A percentile compares a stretch with the other conserved stretches of the same genome.
Conservation (phyloP, 2,888 invertebrate species). For the Erpobdella octoculata region DNA sequence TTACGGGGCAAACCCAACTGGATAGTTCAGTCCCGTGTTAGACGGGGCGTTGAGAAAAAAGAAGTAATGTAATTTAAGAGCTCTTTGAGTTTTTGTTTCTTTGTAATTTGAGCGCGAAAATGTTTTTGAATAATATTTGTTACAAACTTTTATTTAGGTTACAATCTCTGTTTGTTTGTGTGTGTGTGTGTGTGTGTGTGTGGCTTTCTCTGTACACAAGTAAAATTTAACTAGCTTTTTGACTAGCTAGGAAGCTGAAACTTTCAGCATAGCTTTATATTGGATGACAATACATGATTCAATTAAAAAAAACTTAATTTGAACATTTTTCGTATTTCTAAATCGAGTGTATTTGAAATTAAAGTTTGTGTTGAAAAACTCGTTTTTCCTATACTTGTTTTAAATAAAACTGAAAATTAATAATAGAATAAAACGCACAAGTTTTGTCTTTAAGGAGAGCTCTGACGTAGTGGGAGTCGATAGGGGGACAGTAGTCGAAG, state of each 20-base stretch:
- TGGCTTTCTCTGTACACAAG: too few species aligned
- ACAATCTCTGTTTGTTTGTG: too few species aligned
- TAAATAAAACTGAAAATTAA: background rate
- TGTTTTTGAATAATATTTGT: too few species aligned
- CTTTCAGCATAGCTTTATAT: too few species aligned
- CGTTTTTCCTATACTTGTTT: background rate
- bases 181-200: too few species aligned
- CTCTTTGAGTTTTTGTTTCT: background rate
- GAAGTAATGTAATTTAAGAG: too few species aligned
- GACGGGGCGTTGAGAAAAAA: too few species aligned
- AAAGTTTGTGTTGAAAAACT: background rate
- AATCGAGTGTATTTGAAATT: background rate
- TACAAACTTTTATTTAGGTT: too few species aligned
- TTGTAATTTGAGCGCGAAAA: too few species aligned
- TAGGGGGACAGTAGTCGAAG: constrained; percentile 38
- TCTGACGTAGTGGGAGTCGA: constrained; percentile 37
- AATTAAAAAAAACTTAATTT: background rate
- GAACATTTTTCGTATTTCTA: background rate
- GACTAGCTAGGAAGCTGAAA: too few species aligned
- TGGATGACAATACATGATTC: too few species aligned
- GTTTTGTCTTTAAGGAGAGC: constrained; percentile 35
- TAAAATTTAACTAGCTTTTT: too few species aligned
- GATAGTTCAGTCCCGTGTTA: background rate
- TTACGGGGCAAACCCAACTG: background rate
- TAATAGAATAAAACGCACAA: constrained; percentile 30